phyloP scores from a whole-genome alignment of 2,797 vertebrate species.

The Gambusia yucatana region DNA sequence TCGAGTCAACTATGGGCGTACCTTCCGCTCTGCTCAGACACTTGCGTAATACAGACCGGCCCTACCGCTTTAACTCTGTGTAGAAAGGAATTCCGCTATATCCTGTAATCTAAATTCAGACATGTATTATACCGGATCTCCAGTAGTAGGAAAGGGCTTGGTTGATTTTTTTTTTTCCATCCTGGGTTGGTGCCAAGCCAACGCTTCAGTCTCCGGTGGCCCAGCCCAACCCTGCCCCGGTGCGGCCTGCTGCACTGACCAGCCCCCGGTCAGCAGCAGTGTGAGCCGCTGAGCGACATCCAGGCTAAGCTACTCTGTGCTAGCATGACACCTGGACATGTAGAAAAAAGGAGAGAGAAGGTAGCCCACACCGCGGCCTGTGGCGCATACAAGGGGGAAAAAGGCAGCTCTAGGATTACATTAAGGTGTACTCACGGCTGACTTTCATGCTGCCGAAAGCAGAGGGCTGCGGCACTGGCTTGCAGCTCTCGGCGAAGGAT shows the following conservation, averaged over 20 bases:
- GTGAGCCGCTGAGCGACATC: slow-evolving; percentile 13
- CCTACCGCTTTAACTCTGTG: slow-evolving; percentile 42
- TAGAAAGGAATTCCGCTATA: slow-evolving; percentile 19
- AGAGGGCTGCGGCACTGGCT: slow-evolving; percentile 97
- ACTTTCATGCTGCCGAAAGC: slow-evolving; percentile 99
- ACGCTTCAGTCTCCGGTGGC: slow-evolving; percentile 43
- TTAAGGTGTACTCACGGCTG: slow-evolving; percentile 92
- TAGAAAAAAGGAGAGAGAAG: slow-evolving; percentile 10
- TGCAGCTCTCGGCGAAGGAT: slow-evolving; percentile 99
- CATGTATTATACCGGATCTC: slow-evolving; percentile 29
- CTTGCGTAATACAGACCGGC: slow-evolving; percentile 75
- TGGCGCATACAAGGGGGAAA: slow-evolving; percentile 33
- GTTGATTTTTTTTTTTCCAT: neutral
- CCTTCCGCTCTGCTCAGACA: slow-evolving; percentile 59
- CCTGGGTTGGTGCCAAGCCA: slow-evolving; percentile 64
- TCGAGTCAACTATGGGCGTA: slow-evolving; percentile 64
- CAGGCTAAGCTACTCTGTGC: slow-evolving; percentile 14
- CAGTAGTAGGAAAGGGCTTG: slow-evolving; percentile 5
- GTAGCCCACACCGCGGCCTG: slow-evolving; percentile 31
- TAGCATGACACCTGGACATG: slow-evolving; percentile 35
- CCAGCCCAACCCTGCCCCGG: slow-evolving; percentile 59
- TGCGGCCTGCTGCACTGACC: slow-evolving; percentile 37
- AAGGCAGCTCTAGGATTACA: slow-evolving; percentile 29
- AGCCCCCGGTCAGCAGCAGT: slow-evolving; percentile 3
- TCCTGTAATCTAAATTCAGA: slow-evolving; percentile 23